Percentiles rank a stretch among this genome's conserved stretches.
phyloP scores from a whole-genome alignment of 1,140 invertebrate species.

The Brachionus angularis region DNA sequence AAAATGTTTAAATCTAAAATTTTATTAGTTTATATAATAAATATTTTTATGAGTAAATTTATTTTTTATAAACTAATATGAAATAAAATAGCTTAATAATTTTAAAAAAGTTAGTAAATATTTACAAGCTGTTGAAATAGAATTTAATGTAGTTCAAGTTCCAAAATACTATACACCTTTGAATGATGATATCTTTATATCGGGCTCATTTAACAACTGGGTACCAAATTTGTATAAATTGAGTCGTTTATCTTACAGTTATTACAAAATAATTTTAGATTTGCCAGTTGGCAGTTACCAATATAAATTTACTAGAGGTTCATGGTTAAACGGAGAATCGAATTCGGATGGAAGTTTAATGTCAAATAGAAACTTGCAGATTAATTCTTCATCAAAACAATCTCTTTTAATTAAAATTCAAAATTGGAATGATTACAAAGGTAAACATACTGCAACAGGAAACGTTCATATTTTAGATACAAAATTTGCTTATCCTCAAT shows the following conservation, averaged over 20 bases:
- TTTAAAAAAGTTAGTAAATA: too few species aligned
- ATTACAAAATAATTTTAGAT: conserved; percentile 1
- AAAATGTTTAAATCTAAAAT: too few species aligned
- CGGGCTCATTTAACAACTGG: conserved; percentile 39
- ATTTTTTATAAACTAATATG: too few species aligned
- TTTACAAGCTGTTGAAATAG: conserved; percentile 13
- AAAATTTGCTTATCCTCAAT: conserved; percentile 22
- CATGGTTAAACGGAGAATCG: conserved; percentile 8
- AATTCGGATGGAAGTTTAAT: background rate
- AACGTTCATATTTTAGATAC: conserved; percentile 41
- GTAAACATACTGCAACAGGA: conserved; percentile 2
- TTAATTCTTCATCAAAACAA: background rate
- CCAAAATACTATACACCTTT: conserved; percentile 42
- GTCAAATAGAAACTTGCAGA: conserved; percentile 13
- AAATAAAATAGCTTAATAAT: too few species aligned
- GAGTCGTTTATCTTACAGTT: background rate
- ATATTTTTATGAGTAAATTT: too few species aligned
- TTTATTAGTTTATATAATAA: too few species aligned
- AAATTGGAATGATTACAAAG: conserved; percentile 25
- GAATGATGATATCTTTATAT: conserved; percentile 38
- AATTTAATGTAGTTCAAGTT: conserved; percentile 24
- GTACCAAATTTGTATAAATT: conserved; percentile 33
- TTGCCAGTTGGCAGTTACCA: background rate
- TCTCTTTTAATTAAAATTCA: conserved; percentile 17
- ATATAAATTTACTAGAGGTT: conserved; percentile 33